Evolutionary conservation across 1,140 invertebrate genomes (phyloP).

Genomic region (Brachionus rubens): DNA sequence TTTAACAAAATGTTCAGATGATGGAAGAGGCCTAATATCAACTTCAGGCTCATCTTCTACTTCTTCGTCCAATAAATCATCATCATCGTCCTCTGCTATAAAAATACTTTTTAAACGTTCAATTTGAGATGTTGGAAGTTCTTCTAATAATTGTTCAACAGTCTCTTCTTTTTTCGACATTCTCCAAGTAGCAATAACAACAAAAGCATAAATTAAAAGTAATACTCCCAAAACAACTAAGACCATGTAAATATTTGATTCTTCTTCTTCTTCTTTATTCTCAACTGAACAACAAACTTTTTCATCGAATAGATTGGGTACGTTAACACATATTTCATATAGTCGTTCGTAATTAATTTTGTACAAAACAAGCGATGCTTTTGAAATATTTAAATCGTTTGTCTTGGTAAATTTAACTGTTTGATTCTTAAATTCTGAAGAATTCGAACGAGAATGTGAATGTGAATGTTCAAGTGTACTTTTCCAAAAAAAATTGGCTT

Average conservation of each 20-base stretch:
- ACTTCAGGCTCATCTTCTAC: neutral
- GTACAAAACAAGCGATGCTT: neutral
- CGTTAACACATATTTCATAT: constrained; percentile 1
- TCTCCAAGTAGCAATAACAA: neutral
- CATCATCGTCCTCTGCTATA: neutral
- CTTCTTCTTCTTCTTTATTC: constrained; percentile 26
- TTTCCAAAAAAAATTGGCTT: constrained; percentile 13
- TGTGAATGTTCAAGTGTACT: neutral
- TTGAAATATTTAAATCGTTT: neutral
- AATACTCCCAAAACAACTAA: constrained; percentile 8
- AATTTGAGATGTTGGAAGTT: neutral
- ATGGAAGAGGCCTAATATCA: no score
- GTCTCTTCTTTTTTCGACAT: neutral
- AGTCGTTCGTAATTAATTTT: constrained; percentile 18
- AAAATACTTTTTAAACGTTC: constrained; percentile 5
- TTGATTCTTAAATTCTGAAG: neutral
- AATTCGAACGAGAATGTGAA: neutral
- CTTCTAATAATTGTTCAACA: neutral
- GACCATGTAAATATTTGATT: constrained; percentile 13
- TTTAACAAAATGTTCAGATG: neutral
- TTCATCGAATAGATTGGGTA: neutral
- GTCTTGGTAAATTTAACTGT: neutral
- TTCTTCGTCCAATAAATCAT: neutral
- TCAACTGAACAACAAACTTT: constrained; percentile 21
- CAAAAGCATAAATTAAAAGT: constrained; percentile 1